These are phyloP conservation scores for Microcebus jonahi DNA, from an alignment of 2,113 vertebrate species.

Conservation along the genomic window DNA sequence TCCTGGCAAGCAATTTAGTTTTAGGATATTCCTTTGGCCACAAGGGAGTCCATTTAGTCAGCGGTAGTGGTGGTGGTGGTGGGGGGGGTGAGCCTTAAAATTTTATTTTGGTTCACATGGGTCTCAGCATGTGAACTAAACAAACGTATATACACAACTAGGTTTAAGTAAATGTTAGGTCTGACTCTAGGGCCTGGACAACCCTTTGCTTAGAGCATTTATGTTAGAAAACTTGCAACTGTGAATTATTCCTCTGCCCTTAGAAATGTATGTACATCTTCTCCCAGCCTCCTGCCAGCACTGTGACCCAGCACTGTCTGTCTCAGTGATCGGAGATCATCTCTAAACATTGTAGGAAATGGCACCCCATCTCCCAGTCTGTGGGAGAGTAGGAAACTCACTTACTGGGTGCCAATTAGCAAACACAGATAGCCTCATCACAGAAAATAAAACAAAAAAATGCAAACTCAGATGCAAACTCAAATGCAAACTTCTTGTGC, in stretches of 20 bases:
- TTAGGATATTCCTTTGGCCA: too few species aligned
- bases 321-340: background rate
- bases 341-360: background rate
- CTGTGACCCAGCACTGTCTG: background rate
- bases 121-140: background rate
- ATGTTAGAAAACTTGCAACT: background rate
- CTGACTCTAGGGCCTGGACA: background rate
- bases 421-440: background rate
- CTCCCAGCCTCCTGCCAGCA: background rate
- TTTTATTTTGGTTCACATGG: too few species aligned
- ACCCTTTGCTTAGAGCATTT: background rate
- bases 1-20: too few species aligned
- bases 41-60: too few species aligned
- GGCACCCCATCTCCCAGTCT: background rate
- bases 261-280: background rate
- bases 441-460: background rate
- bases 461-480: background rate
- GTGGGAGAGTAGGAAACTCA: background rate
- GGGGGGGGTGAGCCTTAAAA: too few species aligned
- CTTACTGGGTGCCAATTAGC: background rate
- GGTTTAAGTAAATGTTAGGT: background rate
- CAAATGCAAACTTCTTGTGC: background rate
- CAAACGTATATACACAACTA: background rate
- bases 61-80: too few species aligned
- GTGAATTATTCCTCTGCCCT: background rate